Percentiles rank a stretch among this genome's conserved stretches.
phyloP scores from a whole-genome alignment of 2,888 invertebrate genomes.

The Drosophila engyochracea region DNA sequence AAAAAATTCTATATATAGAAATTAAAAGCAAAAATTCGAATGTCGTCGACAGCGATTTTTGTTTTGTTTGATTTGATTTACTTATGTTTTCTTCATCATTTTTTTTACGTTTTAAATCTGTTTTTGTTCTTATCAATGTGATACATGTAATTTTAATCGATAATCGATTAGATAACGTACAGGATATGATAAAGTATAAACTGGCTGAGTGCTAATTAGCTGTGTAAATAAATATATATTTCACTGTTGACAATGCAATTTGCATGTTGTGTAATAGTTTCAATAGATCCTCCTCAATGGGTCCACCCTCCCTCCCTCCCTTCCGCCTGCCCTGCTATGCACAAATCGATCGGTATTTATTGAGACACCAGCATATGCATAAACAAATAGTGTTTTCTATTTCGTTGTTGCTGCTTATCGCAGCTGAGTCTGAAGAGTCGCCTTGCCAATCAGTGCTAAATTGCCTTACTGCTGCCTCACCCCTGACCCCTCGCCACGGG shows the following conservation, averaged over 20 bases:
- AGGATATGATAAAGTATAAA: background rate
- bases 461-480: conserved; percentile 3
- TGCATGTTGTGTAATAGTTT: background rate
- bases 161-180: background rate
- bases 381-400: background rate
- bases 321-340: background rate
- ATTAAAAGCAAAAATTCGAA: conserved; percentile 38
- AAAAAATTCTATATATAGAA: conserved; percentile 55
- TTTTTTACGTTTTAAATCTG: background rate
- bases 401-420: conserved; percentile 23
- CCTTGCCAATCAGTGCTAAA: conserved; percentile 18
- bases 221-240: background rate
- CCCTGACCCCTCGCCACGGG: conserved; percentile 16
- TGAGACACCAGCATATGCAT: background rate
- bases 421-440: background rate
- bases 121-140: conserved; percentile 14
- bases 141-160: background rate
- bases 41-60: conserved; percentile 46
- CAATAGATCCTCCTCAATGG: background rate
- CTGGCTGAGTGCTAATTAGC: background rate
- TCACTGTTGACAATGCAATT: background rate
- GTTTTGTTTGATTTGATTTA: conserved; percentile 29
- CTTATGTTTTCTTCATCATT: conserved; percentile 12
- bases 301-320: background rate
- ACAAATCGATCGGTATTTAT: background rate